Percentiles rank a stretch among this genome's conserved stretches.
Conservation (phyloP, 1,140 invertebrate species). For the Maconellicoccus hirsutus region DNA sequence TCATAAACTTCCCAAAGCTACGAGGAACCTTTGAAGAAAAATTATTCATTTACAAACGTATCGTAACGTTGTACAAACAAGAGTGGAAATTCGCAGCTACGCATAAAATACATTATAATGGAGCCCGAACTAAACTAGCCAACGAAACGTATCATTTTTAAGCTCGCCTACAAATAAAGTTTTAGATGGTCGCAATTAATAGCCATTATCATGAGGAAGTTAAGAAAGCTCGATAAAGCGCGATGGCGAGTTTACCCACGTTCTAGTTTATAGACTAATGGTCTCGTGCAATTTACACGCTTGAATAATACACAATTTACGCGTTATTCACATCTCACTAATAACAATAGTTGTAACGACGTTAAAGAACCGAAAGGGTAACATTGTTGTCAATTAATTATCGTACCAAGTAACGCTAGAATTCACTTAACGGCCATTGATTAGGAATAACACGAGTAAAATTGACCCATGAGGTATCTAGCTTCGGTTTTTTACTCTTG, state of each 20-base stretch:
- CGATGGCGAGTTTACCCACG: neutral
- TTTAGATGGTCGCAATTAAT: neutral
- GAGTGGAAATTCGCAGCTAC: no score
- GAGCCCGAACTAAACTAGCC: no score
- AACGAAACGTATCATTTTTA: no score
- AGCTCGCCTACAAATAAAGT: neutral
- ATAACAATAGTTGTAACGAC: slow-evolving; percentile 5
- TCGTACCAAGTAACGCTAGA: neutral
- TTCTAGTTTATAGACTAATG: slow-evolving; percentile 5
- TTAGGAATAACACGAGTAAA: neutral
- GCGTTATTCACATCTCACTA: neutral
- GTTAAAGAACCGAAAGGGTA: neutral
- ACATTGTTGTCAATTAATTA: slow-evolving; percentile 1
- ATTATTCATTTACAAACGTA: no score
- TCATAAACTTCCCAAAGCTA: no score
- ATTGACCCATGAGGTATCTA: no score
- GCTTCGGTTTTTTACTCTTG: neutral
- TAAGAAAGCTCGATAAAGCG: slow-evolving; percentile 3
- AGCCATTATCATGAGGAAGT: neutral
- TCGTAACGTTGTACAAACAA: no score
- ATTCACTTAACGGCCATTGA: slow-evolving; percentile 9
- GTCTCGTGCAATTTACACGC: slow-evolving; percentile 1
- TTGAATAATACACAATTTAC: slow-evolving; percentile 6
- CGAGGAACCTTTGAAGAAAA: no score
- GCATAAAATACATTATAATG: no score